Evolutionary conservation across 2,797 vertebrate genomes (phyloP).

Genomic region (Hozukius guyotensis): DNA sequence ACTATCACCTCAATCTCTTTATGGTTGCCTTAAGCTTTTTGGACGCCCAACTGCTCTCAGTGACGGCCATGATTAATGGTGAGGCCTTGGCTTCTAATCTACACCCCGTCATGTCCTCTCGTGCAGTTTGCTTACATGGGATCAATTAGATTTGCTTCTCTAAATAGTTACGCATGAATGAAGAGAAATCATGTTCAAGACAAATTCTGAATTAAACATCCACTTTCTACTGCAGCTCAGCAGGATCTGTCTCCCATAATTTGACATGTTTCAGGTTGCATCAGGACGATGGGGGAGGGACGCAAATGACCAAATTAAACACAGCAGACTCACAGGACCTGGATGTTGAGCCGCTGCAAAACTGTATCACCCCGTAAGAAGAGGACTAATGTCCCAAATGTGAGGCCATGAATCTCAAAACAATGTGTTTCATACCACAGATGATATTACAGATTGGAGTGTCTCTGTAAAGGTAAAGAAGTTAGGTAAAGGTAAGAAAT

Average conservation of each 20-base stretch:
- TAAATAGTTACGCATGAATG: neutral
- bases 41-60: slow-evolving; percentile 17
- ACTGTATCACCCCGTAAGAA: neutral
- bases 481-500: neutral
- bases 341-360: neutral
- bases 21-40: slow-evolving; percentile 36
- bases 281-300: neutral
- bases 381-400: neutral
- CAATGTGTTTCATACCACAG: neutral
- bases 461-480: neutral
- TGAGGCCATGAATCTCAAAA: neutral
- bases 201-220: too few relatives aligned
- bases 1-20: slow-evolving; percentile 19
- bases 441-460: neutral
- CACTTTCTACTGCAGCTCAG: neutral
- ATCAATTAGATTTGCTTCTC: neutral
- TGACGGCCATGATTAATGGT: neutral
- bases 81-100: slow-evolving; percentile 9
- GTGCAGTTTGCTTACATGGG: neutral
- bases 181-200: neutral
- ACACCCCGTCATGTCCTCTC: neutral
- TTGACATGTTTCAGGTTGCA: neutral
- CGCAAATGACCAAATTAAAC: neutral
- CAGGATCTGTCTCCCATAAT: neutral
- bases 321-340: neutral